Percentiles rank a stretch among this genome's conserved stretches.
Evolutionary conservation across 92 coral and sea anemone genomes (phyloP).

Genomic region (Ricordea florida): DNA sequence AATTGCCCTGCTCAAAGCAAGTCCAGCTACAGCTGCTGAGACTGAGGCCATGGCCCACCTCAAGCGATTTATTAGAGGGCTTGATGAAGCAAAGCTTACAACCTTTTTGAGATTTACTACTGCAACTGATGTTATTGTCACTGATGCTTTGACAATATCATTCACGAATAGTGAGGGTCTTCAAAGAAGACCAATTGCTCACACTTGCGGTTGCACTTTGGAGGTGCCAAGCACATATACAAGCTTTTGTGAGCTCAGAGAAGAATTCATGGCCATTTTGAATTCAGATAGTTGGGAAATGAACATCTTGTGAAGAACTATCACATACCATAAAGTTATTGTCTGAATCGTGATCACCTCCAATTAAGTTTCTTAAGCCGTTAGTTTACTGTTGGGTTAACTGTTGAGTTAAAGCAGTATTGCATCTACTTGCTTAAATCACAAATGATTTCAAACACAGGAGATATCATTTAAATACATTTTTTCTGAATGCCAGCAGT

Average conservation of each 20-base stretch:
- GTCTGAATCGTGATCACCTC: not conserved
- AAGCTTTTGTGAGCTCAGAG: conserved; percentile 36
- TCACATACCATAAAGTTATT: not conserved
- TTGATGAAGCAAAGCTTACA: conserved; percentile 34
- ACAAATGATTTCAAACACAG: too few relatives aligned
- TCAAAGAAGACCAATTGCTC: conserved; percentile 43
- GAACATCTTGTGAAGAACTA: conserved; percentile 7
- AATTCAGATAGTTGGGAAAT: conserved; percentile 6
- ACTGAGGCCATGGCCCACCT: conserved; percentile 24
- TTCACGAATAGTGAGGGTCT: conserved; percentile 28
- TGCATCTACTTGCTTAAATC: too few relatives aligned
- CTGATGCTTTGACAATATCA: conserved; percentile 11
- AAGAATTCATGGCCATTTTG: conserved; percentile 26
- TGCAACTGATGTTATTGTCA: conserved; percentile 30
- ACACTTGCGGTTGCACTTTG: conserved; percentile 26
- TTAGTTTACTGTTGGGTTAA: not conserved
- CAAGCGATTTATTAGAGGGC: conserved; percentile 36
- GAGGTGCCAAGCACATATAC: conserved; percentile 32
- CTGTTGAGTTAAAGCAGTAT: too few relatives aligned
- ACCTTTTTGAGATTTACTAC: conserved; percentile 42
- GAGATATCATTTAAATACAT: too few relatives aligned
- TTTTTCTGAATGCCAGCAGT: too few relatives aligned
- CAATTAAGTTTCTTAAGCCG: not conserved
- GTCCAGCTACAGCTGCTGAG: conserved; percentile 17
- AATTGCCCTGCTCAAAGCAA: not conserved